These are phyloP conservation scores for Desmophyllum pertusum DNA, from an alignment of 92 coral and sea anemone species.

Conservation along the genomic window DNA sequence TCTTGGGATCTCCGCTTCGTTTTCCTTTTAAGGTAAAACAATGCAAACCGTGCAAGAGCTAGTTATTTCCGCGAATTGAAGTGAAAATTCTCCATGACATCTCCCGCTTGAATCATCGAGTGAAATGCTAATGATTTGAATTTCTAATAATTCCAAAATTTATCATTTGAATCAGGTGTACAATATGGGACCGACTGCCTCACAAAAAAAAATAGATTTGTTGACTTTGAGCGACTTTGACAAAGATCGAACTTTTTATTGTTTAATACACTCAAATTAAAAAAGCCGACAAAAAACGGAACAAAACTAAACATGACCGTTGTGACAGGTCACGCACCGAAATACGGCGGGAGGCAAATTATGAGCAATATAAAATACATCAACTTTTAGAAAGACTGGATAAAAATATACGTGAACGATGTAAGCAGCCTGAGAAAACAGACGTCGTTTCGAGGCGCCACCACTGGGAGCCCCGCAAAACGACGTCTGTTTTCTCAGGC, in stretches of 20 bases:
- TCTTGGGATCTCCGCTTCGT: background rate
- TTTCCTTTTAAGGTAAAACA: background rate
- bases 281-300: background rate
- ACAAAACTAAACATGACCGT: background rate
- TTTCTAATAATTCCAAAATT: slow-evolving; percentile 14
- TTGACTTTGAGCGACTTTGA: background rate
- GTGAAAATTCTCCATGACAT: background rate
- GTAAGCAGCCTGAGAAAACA: too few relatives aligned
- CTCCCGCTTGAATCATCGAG: background rate
- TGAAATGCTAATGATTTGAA: slow-evolving; percentile 43
- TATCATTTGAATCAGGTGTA: slow-evolving; percentile 3
- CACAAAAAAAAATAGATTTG: slow-evolving; percentile 3
- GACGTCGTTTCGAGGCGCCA: too few relatives aligned
- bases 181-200: background rate
- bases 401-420: background rate
- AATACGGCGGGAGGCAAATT: too few relatives aligned
- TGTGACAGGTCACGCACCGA: background rate
- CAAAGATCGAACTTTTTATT: background rate
- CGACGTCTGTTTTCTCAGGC: too few relatives aligned
- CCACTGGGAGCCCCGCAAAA: too few relatives aligned
- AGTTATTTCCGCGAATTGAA: background rate
- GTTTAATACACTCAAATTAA: background rate
- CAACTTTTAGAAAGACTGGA: background rate
- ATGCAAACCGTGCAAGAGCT: background rate
- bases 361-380: background rate